Evolutionary conservation across 2,888 invertebrate species (phyloP).

Genomic region (Cephus pygmeus): DNA sequence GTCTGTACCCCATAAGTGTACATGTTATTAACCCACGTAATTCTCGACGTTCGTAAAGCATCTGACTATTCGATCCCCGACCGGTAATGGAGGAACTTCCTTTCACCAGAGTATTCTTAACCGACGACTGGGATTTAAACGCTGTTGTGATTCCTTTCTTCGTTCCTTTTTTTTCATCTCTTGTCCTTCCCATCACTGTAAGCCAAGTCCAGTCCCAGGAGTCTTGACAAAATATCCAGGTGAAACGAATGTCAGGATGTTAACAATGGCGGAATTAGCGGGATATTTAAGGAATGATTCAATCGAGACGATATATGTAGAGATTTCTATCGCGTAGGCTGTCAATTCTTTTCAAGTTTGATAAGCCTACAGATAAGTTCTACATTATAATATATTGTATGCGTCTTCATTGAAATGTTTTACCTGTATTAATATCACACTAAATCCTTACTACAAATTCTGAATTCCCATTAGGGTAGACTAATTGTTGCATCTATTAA

Average conservation of each 20-base stretch:
- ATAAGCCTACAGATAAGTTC: not conserved
- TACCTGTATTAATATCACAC: not conserved
- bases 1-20: not conserved
- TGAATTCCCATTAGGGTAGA: not conserved
- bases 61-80: constrained; percentile 14
- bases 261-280: not conserved
- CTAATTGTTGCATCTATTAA: not conserved
- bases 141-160: not conserved
- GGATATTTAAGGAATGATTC: not conserved
- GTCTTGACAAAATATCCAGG: not conserved
- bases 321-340: not conserved
- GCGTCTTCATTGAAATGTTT: not conserved
- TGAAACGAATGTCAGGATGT: not conserved
- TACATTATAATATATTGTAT: not conserved
- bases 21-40: not conserved
- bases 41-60: not conserved
- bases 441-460: not conserved
- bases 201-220: not conserved
- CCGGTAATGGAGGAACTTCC: constrained; percentile 33
- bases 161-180: not conserved
- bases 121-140: not conserved
- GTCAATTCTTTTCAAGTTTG: not conserved
- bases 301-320: not conserved
- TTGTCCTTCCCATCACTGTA: not conserved
- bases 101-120: constrained; percentile 32